Conservation (phyloP, 2,888 invertebrate genomes). For the Phasia obesa region DNA sequence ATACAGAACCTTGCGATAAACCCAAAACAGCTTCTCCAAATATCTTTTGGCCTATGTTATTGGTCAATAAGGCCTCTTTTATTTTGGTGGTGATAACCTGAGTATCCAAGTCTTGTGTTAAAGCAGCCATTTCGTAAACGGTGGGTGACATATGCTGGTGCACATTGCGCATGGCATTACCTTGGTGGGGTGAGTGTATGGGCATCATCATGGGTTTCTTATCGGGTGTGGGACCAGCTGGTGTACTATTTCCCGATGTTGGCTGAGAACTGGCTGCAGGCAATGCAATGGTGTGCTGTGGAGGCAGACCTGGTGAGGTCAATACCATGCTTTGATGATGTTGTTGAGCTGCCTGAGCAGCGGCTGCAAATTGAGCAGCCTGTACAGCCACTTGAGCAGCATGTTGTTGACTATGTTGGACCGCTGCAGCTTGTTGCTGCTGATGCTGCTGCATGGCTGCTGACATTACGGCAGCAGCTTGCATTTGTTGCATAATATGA, state of each 20-base stretch:
- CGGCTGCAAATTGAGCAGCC: conserved; percentile 83
- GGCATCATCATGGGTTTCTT: conserved; percentile 85
- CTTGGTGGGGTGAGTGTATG: conserved; percentile 86
- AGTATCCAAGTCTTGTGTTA: conserved; percentile 98
- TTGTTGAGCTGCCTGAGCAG: conserved; percentile 82
- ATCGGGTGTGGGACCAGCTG: conserved; percentile 70
- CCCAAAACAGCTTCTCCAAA: conserved; percentile 99
- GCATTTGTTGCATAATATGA: conserved; percentile 84
- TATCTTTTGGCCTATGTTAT: conserved; percentile 99
- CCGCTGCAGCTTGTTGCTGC: conserved; percentile 75
- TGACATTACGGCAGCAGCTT: conserved; percentile 82
- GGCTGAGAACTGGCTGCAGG: conserved; percentile 83
- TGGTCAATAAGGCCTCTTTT: conserved; percentile 97
- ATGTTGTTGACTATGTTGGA: conserved; percentile 83
- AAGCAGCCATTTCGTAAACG: conserved; percentile 98
- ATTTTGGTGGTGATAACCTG: conserved; percentile 98
- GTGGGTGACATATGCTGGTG: conserved; percentile 96
- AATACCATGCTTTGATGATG: conserved; percentile 85
- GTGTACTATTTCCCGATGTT: conserved; percentile 61
- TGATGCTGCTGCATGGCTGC: conserved; percentile 82
- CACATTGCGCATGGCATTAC: conserved; percentile 87
- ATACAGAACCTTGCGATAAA: conserved; percentile 97
- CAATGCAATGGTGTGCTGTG: conserved; percentile 88
- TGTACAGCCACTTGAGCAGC: conserved; percentile 83
- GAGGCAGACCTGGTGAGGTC: conserved; percentile 90